Evolutionary conservation across 2,888 invertebrate species (phyloP), one percentile per base, ranked within the genome.

Genomic region (Dione vanillae): DNA sequence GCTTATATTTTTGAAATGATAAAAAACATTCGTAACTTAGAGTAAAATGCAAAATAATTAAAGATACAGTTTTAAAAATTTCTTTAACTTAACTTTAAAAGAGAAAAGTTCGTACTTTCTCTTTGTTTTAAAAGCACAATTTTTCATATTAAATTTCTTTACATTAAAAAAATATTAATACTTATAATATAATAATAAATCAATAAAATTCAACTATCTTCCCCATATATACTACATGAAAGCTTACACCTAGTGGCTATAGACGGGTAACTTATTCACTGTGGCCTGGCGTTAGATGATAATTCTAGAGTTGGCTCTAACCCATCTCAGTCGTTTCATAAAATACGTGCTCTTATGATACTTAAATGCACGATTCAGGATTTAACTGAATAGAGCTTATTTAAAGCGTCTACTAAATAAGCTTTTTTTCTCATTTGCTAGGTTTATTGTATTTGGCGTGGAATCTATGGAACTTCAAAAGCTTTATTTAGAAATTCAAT

Each of bases 291-390:
- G 74, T 71, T 70, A 69, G 71, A 74, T 74, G 77, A 74, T 77
- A 78, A 78, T 76, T 75, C 70, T 49, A 76, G 76, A 78, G 78
- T 82, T 80, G 78, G 81, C 79, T 75, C 73, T 65, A 59, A 73
- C 69, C 78, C 75, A 62, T 77, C 70, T 76, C 69, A 70, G 76
- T 69, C 77, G 76, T 71, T 71, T 73, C 71, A 77, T 78, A 78
- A 79, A 78, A 79, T 74, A 77, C 74, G 72, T 56, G 56, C 35
- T 35, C 35, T 47, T 40, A 74, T 72, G 68, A 71, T 76, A 78
- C 77, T 80, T 76, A 79, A 77, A 79, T 81, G 80, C 79, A 81
- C 82, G 75, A 77, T 78, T 78, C 80, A 76, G 73, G 72, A 68
- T 75, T 73, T 75, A 78, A 75, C 75, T 72, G 76, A 77, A 74